Conservation (phyloP, 2,113 vertebrate genomes). For the Ciconia maguari region DNA sequence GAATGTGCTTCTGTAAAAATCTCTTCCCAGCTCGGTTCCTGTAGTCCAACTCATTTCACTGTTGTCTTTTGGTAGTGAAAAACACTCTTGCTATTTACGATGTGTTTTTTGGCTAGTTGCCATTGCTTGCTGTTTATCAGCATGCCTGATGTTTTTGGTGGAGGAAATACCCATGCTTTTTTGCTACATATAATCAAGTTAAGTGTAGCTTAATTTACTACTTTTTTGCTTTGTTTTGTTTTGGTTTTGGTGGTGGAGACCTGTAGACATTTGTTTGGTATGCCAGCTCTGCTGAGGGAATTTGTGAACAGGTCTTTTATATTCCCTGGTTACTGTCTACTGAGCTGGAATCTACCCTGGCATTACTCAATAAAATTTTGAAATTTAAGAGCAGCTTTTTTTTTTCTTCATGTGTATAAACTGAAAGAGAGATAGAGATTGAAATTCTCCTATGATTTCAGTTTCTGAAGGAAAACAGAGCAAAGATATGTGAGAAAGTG, state of each 20-base stretch:
- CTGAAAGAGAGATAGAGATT: not conserved
- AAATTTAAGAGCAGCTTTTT: not conserved
- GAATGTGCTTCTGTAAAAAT: conserved; percentile 2
- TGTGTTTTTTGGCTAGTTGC: not conserved
- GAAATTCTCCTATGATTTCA: not conserved
- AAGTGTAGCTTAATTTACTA: not conserved
- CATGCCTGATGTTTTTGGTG: not conserved
- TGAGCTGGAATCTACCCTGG: not conserved
- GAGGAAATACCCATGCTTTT: not conserved
- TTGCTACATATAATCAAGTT: not conserved
- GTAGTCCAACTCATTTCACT: not conserved
- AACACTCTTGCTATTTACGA: not conserved
- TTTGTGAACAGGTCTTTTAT: not conserved
- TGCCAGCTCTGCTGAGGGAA: not conserved
- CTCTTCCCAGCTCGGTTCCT: not conserved
- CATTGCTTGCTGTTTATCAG: conserved; percentile 9
- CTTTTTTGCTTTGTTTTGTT: not conserved
- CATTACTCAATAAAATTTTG: not conserved
- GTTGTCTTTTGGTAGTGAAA: not conserved
- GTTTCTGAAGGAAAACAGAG: not conserved
- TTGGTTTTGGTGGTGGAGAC: not conserved
- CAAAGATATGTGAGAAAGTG: not conserved
- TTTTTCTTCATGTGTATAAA: not conserved
- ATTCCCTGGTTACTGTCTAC: not conserved
- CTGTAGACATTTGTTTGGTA: not conserved